These are phyloP conservation scores for Acrobasis consociella DNA, from an alignment of 2,888 invertebrate genomes.

Conservation along the genomic window DNA sequence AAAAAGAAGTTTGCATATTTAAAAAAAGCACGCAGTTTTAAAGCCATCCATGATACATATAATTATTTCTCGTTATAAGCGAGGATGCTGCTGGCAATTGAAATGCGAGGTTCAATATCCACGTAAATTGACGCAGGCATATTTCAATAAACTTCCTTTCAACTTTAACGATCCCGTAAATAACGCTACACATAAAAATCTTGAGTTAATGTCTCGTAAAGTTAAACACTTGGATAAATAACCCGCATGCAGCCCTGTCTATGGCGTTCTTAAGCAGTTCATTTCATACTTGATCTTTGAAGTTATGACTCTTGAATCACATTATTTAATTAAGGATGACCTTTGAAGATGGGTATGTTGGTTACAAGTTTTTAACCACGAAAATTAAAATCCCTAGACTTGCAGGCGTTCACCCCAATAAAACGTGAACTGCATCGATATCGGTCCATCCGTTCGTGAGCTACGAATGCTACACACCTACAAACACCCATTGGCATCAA, in stretches of 20 bases:
- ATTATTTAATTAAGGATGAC: too few relatives aligned
- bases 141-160: constrained; percentile 48
- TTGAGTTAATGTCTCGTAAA: constrained; percentile 58
- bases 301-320: too few relatives aligned
- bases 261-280: constrained; percentile 1
- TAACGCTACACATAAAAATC: constrained; percentile 57
- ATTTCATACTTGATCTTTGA: neutral
- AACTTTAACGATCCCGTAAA: constrained; percentile 61
- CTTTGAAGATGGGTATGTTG: too few relatives aligned
- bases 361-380: too few relatives aligned
- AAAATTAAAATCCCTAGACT: too few relatives aligned
- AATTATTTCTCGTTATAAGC: constrained; percentile 21
- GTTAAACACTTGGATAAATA: constrained; percentile 63
- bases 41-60: neutral
- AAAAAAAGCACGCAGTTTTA: neutral
- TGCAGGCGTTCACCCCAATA: too few relatives aligned
- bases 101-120: constrained; percentile 28
- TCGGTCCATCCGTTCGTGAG: too few relatives aligned
- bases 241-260: constrained; percentile 41
- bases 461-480: too few relatives aligned
- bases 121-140: constrained; percentile 36
- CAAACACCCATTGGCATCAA: too few relatives aligned
- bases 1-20: too few relatives aligned
- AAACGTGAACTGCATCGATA: too few relatives aligned
- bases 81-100: constrained; percentile 12